These are phyloP conservation scores for Drosophila sechellia DNA, from an alignment of 1,140 invertebrate genomes.

Conservation along the genomic window DNA sequence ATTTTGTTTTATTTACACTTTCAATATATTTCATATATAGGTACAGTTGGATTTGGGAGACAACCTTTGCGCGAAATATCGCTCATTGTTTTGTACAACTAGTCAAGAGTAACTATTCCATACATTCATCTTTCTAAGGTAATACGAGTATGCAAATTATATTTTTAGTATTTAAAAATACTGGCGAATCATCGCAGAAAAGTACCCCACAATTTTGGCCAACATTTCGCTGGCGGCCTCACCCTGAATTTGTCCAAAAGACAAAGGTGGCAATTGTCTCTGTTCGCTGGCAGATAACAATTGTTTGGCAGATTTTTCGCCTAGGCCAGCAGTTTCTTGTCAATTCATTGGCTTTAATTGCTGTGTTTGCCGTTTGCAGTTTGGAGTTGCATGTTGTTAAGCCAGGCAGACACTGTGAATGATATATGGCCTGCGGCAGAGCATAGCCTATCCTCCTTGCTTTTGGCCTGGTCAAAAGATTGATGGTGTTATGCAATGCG, in stretches of 20 bases:
- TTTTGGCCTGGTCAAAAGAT: slow-evolving; percentile 72
- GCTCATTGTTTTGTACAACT: not conserved
- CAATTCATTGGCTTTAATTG: slow-evolving; percentile 79
- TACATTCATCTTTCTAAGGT: slow-evolving; percentile 6
- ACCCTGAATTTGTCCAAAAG: slow-evolving; percentile 52
- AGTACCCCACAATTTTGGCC: slow-evolving; percentile 54
- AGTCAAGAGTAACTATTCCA: slow-evolving; percentile 11
- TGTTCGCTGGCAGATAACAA: slow-evolving; percentile 27
- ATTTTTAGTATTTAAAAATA: slow-evolving; percentile 29
- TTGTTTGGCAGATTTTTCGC: slow-evolving; percentile 55
- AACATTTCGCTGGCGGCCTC: slow-evolving; percentile 62
- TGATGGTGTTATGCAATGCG: slow-evolving; percentile 68
- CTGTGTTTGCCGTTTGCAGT: slow-evolving; percentile 17
- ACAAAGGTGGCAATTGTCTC: slow-evolving; percentile 47
- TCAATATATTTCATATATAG: not conserved
- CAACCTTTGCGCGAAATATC: not conserved
- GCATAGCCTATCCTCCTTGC: slow-evolving; percentile 43
- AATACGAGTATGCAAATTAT: slow-evolving; percentile 18
- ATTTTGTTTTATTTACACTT: not conserved
- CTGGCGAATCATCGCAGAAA: slow-evolving; percentile 58
- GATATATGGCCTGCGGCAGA: slow-evolving; percentile 75
- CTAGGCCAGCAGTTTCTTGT: slow-evolving; percentile 68
- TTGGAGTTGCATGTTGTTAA: slow-evolving; percentile 12
- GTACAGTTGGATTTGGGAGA: not conserved
- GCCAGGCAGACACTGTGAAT: slow-evolving; percentile 50